Base-by-base conservation (phyloP, 2,888 invertebrate species). In the Ernsta delagoae region DNA sequence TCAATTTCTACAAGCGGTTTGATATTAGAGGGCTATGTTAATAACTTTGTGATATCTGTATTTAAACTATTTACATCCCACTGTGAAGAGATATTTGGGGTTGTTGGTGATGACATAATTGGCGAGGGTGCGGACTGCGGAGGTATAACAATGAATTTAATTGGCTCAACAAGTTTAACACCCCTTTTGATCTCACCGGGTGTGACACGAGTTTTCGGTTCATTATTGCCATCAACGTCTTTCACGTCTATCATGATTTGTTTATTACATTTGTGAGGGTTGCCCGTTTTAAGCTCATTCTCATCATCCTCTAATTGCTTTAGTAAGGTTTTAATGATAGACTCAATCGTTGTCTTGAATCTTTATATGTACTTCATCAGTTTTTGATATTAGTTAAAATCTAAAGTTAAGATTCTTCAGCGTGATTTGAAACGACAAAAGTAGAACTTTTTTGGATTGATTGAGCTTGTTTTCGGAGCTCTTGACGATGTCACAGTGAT, bases 111-210 rank as follows among this genome's bases (percentile, higher is more conserved):
- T 85, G 84, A 82, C 85, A 84, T 87, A 89, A 90, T 89, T 89
- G 88, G 87, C 88, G 84, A 84, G 85, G 87, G 89, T 84, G 81
- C 81, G 82, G 50, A 50, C 83, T 84, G 81, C 81, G 83, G 50
- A 50, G 84, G 88, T 87, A 86, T 86, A 83, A 84, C 84, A 82
- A 81, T 81, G 81, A 83, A 81, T 84, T 88, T 88, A 89, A 90
- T 90, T 87, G 86, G 82, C 86, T 89, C 89, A 87, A 90, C 87
- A 88, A 89, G 88, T 86, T 83, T 83, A 76, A 78, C 83, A 78
- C 86, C 88, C 83, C 83, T 83, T 82, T 81, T 78, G 80, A 79
- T 75, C 75, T 70, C 75, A 75, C 79, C 80, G 80, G 82, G 80
- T 80, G 82, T 80, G 82, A 79, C 77, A 77, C 73, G 79, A 77